phyloP scores from a whole-genome alignment of 2,797 vertebrate species.

The Mormyrops attenuatus region DNA sequence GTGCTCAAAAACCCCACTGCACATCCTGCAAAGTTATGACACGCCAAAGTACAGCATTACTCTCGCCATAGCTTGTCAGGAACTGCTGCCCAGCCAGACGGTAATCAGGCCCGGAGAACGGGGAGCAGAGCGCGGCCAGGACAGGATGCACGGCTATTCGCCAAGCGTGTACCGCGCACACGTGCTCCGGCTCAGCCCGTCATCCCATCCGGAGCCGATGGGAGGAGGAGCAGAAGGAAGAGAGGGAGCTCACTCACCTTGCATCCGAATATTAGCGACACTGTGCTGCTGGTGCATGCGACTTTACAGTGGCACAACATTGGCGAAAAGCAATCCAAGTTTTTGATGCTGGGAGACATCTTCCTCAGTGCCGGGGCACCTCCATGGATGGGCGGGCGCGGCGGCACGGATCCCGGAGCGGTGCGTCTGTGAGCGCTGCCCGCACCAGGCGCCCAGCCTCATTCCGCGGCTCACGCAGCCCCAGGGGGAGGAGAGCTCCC shows the following conservation, averaged over 20 bases:
- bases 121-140: not conserved
- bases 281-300: slow-evolving; percentile 76
- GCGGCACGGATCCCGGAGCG: slow-evolving; percentile 57
- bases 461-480: slow-evolving; percentile 66
- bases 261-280: slow-evolving; percentile 85
- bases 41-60: slow-evolving; percentile 37
- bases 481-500: slow-evolving; percentile 51
- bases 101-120: not conserved
- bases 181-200: not conserved
- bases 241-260: slow-evolving; percentile 71
- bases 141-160: not conserved
- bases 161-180: not conserved
- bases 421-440: slow-evolving; percentile 59
- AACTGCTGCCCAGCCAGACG: slow-evolving; percentile 46
- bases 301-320: slow-evolving; percentile 83
- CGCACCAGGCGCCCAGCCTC: slow-evolving; percentile 76
- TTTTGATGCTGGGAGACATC: slow-evolving; percentile 70
- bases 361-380: slow-evolving; percentile 63
- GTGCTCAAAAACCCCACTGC: not conserved
- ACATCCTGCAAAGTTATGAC: not conserved
- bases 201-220: not conserved
- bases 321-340: slow-evolving; percentile 77
- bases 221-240: not conserved
- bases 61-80: slow-evolving; percentile 58
- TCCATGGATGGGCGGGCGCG: slow-evolving; percentile 43